A percentile compares a stretch with the other conserved stretches of the same genome.
Conservation (phyloP, 2,113 vertebrate genomes). For the Pterocles gutturalis region DNA sequence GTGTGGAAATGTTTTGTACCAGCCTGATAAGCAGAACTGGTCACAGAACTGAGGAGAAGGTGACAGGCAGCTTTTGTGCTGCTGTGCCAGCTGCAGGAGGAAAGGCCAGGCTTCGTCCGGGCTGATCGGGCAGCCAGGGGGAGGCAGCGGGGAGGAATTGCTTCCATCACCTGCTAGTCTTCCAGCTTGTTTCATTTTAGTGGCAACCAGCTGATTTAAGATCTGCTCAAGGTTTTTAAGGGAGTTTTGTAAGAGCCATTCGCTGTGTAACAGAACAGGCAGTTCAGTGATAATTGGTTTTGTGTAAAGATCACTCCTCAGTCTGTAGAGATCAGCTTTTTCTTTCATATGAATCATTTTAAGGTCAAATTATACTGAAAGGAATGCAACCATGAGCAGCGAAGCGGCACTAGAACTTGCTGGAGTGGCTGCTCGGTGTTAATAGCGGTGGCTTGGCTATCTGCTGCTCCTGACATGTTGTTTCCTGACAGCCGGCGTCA, state of each 20-base stretch:
- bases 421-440: accelerated
- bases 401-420: neutral
- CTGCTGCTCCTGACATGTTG: neutral
- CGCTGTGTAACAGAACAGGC: neutral
- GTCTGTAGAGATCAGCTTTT: neutral
- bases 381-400: neutral
- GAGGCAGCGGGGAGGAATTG: accelerated
- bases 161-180: neutral
- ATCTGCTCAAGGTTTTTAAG: neutral
- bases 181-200: neutral
- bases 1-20: neutral
- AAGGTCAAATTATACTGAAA: neutral
- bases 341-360: neutral
- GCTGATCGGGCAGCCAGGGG: accelerated
- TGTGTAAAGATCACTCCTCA: neutral
- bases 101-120: neutral
- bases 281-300: neutral
- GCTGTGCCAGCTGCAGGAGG: accelerated
- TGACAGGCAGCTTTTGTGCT: accelerated
- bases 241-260: neutral
- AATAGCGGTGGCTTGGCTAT: neutral
- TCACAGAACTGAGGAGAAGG: accelerated
- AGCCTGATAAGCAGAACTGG: neutral
- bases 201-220: neutral
- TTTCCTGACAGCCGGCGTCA: neutral